Conservation (phyloP, 64 coral and sea anemone species). For the Hydrozoanthus tunicans region DNA sequence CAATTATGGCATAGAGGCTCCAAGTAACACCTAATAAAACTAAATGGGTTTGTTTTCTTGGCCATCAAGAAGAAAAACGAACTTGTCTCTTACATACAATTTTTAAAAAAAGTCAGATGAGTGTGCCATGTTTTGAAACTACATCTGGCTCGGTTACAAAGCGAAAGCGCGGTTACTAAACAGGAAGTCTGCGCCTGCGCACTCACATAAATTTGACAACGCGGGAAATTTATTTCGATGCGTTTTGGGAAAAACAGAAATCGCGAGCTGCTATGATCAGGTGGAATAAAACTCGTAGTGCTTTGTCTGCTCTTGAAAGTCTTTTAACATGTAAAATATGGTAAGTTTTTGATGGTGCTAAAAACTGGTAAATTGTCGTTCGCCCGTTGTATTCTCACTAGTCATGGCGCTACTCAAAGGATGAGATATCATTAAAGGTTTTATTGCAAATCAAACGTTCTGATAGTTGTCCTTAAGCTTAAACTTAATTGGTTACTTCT, state of each 20-base stretch:
- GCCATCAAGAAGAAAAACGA: conserved; percentile 1
- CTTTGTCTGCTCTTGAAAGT: conserved; percentile 58
- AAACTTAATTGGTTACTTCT: too few relatives aligned
- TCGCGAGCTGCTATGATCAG: conserved; percentile 46
- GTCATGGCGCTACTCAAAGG: too few relatives aligned
- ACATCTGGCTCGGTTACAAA: conserved; percentile 44
- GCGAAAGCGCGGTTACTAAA: conserved; percentile 2
- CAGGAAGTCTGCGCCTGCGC: not conserved
- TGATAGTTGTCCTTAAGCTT: too few relatives aligned
- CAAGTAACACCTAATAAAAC: not conserved
- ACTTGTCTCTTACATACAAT: too few relatives aligned
- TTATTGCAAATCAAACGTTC: too few relatives aligned
- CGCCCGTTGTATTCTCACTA: too few relatives aligned
- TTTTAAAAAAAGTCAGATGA: too few relatives aligned
- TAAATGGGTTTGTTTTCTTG: not conserved
- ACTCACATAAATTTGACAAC: not conserved
- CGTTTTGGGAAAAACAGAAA: not conserved
- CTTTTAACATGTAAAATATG: conserved; percentile 73
- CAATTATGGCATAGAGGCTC: conserved; percentile 34
- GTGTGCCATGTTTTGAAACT: not conserved
- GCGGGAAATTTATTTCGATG: conserved; percentile 53
- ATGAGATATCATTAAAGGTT: too few relatives aligned
- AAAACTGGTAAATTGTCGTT: too few relatives aligned
- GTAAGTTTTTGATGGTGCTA: conserved; percentile 11
- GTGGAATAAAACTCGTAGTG: conserved; percentile 68